Evolutionary conservation across 2,113 vertebrate genomes (phyloP).

Genomic region (Serranochromis macrocephalus): DNA sequence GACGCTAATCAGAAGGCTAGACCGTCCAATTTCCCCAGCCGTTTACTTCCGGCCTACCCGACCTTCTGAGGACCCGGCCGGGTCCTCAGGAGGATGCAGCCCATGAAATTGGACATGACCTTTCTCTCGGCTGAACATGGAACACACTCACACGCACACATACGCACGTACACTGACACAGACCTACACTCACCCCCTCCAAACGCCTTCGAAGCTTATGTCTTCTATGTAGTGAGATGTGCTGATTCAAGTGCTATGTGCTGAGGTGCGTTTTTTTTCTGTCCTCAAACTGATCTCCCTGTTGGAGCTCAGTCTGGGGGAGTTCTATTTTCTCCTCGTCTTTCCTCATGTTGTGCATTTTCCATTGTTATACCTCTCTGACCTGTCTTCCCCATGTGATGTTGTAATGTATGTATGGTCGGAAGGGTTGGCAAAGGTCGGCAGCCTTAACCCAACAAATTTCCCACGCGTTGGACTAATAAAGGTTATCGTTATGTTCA

Average conservation of each 20-base stretch:
- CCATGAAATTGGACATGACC: no score
- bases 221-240: background rate
- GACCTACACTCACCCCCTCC: background rate
- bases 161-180: background rate
- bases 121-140: no score
- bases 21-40: no score
- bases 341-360: background rate
- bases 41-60: no score
- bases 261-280: rapidly evolving
- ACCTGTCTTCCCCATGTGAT: background rate
- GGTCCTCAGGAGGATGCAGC: no score
- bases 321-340: background rate
- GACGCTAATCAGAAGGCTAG: no score
- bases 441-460: background rate
- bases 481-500: background rate
- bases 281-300: background rate
- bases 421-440: background rate
- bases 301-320: background rate
- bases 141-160: background rate
- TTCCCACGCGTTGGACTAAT: background rate
- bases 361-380: background rate
- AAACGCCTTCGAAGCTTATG: background rate
- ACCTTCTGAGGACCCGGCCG: no score
- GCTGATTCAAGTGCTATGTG: background rate
- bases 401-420: background rate